phyloP scores from a whole-genome alignment of 2,888 invertebrate species.

The Protonemura montana region DNA sequence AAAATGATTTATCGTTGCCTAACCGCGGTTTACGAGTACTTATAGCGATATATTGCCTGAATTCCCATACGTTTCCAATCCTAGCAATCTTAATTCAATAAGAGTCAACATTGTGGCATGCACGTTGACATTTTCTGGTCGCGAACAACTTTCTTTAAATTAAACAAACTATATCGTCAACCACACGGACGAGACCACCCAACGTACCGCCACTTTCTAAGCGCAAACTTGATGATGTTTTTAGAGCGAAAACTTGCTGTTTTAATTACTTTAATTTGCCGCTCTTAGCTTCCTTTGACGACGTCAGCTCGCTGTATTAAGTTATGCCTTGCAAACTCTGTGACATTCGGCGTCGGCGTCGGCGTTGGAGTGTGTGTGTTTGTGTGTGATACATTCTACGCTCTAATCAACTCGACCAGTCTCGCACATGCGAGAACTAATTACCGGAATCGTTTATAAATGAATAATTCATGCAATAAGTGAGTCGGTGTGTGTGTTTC shows the following conservation, averaged over 20 bases:
- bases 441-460: neutral
- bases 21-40: too few species aligned
- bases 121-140: too few species aligned
- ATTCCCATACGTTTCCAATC: too few species aligned
- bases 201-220: too few species aligned
- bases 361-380: neutral
- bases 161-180: too few species aligned
- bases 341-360: neutral
- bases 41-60: too few species aligned
- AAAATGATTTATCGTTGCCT: too few species aligned
- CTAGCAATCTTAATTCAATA: too few species aligned
- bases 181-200: too few species aligned
- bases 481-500: neutral
- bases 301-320: neutral
- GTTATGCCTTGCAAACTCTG: neutral
- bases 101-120: too few species aligned
- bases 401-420: conserved; percentile 7
- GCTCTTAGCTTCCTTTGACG: neutral
- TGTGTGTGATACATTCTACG: neutral
- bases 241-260: neutral
- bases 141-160: too few species aligned
- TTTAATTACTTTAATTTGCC: neutral
- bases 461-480: conserved; percentile 12
- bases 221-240: neutral
- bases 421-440: neutral